A percentile compares a stretch with the other conserved stretches of the same genome.
Evolutionary conservation across 2,113 vertebrate genomes (phyloP).

Genomic region (Vireo altiloquus): DNA sequence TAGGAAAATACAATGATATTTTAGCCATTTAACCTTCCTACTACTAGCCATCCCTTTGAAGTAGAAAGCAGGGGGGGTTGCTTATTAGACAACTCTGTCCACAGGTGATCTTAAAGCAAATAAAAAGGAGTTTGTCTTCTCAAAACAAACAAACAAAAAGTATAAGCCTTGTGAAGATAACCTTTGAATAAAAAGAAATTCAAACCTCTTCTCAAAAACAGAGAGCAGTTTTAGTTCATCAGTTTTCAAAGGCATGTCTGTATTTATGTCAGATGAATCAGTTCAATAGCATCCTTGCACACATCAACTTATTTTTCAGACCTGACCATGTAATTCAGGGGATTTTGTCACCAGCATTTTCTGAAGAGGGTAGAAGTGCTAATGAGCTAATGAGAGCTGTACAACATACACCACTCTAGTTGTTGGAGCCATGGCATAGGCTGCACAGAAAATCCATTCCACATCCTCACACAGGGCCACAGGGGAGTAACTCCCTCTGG

Average conservation of each 20-base stretch:
- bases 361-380: neutral
- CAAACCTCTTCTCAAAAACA: neutral
- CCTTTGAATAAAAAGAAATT: neutral
- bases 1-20: neutral
- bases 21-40: neutral
- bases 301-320: neutral
- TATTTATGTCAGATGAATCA: neutral
- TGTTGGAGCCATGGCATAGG: neutral
- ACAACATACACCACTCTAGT: fast-evolving
- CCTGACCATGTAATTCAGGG: neutral
- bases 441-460: neutral
- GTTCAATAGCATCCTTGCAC: neutral
- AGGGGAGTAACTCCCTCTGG: neutral
- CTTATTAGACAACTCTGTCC: neutral
- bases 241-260: neutral
- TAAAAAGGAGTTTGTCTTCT: neutral
- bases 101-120: neutral
- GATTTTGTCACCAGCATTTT: neutral
- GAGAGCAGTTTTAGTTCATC: neutral
- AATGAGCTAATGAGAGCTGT: fast-evolving
- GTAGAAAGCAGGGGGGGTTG: fast-evolving
- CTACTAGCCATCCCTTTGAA: neutral
- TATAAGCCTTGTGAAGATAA: neutral
- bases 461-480: fast-evolving
- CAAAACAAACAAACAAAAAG: neutral